A percentile compares a stretch with the other conserved stretches of the same genome.
These are phyloP conservation scores for Oplegnathus fasciatus DNA, from an alignment of 2,113 vertebrate genomes.

Conservation along the genomic window DNA sequence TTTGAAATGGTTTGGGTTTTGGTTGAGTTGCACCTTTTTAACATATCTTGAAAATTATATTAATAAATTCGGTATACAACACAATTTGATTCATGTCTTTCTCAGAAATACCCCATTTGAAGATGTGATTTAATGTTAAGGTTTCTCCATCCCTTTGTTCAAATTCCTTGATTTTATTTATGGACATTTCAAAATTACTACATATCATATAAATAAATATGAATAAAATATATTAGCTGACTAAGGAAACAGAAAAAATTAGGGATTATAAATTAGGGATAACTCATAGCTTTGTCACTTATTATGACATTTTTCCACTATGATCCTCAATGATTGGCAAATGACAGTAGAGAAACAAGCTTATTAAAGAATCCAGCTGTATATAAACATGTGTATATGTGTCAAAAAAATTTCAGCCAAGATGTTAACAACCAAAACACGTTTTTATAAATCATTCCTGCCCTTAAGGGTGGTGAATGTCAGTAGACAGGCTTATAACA, in stretches of 20 bases:
- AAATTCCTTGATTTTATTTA: neutral
- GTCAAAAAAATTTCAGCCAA: too few relatives aligned
- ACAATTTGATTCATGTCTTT: slow-evolving; percentile 6
- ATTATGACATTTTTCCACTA: neutral
- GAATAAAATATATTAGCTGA: neutral
- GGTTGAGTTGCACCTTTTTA: too few relatives aligned
- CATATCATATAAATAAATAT: neutral
- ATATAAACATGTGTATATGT: neutral
- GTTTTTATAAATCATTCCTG: neutral
- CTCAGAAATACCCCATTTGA: slow-evolving; percentile 3
- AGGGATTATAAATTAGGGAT: neutral
- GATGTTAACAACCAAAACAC: neutral
- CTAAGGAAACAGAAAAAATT: too few relatives aligned
- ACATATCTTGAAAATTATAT: neutral
- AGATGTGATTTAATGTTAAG: neutral
- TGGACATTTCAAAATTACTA: neutral
- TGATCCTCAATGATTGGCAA: neutral
- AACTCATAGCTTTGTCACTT: neutral
- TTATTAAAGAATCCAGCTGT: neutral
- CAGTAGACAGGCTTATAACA: neutral
- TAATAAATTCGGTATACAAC: neutral
- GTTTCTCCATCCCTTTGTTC: neutral
- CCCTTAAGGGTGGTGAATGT: neutral
- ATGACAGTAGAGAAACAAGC: neutral
- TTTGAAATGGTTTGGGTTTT: neutral